Conservation (phyloP, 2,113 vertebrate genomes). For the Melanerpes formicivorus region DNA sequence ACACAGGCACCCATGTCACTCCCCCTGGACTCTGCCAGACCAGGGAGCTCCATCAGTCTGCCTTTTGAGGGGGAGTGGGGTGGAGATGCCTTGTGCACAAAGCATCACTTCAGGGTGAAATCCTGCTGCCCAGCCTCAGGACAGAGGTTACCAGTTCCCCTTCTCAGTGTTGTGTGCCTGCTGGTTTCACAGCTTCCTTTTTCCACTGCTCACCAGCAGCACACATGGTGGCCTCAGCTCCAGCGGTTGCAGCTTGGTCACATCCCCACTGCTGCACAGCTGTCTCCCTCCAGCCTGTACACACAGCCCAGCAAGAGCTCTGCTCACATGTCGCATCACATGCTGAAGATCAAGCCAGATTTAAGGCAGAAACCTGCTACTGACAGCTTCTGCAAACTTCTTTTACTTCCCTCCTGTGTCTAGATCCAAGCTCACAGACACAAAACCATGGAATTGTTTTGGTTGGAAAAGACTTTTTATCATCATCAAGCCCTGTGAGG, state of each 20-base stretch:
- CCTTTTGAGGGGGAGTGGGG: fast-evolving
- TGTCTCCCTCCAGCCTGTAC: fast-evolving
- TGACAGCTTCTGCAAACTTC: background rate
- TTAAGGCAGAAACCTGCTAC: fast-evolving
- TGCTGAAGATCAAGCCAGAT: background rate
- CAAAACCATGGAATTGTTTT: background rate
- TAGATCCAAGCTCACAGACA: background rate
- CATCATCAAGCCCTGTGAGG: no score
- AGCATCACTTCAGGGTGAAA: background rate
- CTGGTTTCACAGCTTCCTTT: background rate
- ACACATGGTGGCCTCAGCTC: background rate
- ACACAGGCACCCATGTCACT: no score
- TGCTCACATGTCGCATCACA: fast-evolving
- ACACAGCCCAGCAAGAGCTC: fast-evolving
- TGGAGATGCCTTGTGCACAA: background rate
- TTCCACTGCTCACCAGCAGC: background rate
- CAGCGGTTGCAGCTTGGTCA: fast-evolving
- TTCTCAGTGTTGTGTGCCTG: fast-evolving
- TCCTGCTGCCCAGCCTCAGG: fast-evolving
- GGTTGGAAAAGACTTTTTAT: background rate
- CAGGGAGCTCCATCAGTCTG: background rate
- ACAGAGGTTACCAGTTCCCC: background rate
- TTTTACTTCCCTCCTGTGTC: fast-evolving
- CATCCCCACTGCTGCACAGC: background rate
- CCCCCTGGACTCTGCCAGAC: background rate